Percentiles rank a stretch among this genome's conserved stretches.
phyloP scores from a whole-genome alignment of 2,888 invertebrate species.

The Drosophila koepferae region DNA sequence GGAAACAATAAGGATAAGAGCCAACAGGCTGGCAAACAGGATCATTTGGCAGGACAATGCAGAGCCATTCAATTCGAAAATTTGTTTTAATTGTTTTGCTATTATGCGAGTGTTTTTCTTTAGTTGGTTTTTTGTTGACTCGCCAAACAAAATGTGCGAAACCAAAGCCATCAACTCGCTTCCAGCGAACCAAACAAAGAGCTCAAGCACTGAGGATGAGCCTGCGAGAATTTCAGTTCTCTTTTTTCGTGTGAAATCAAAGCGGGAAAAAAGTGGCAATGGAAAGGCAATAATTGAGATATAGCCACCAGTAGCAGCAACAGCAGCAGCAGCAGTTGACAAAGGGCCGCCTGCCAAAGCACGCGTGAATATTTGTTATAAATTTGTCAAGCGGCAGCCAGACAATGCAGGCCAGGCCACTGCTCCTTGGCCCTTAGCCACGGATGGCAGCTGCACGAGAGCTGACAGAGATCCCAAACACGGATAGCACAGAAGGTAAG shows the following conservation, averaged over 20 bases:
- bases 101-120: constrained; percentile 59
- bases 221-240: constrained; percentile 22
- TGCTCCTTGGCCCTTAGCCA: constrained; percentile 4
- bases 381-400: constrained; percentile 70
- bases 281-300: constrained; percentile 75
- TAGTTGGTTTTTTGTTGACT: constrained; percentile 51
- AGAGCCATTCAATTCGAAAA: constrained; percentile 66
- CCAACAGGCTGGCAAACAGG: constrained; percentile 42
- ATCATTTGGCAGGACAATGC: constrained; percentile 61
- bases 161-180: constrained; percentile 46
- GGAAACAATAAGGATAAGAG: constrained; percentile 24
- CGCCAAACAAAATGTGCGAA: constrained; percentile 69
- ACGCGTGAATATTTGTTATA: constrained; percentile 82
- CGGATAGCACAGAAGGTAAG: constrained; percentile 53
- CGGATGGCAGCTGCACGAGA: constrained; percentile 38
- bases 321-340: constrained; percentile 41
- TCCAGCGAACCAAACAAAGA: constrained; percentile 68
- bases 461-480: constrained; percentile 47
- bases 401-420: constrained; percentile 41
- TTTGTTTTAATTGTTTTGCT: constrained; percentile 76
- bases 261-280: constrained; percentile 61
- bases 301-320: constrained; percentile 32
- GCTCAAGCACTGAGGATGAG: constrained; percentile 26
- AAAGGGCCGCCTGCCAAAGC: constrained; percentile 74
- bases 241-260: constrained; percentile 65